phyloP scores from a whole-genome alignment of 2,888 invertebrate genomes.

The Scaptomyza flava region DNA sequence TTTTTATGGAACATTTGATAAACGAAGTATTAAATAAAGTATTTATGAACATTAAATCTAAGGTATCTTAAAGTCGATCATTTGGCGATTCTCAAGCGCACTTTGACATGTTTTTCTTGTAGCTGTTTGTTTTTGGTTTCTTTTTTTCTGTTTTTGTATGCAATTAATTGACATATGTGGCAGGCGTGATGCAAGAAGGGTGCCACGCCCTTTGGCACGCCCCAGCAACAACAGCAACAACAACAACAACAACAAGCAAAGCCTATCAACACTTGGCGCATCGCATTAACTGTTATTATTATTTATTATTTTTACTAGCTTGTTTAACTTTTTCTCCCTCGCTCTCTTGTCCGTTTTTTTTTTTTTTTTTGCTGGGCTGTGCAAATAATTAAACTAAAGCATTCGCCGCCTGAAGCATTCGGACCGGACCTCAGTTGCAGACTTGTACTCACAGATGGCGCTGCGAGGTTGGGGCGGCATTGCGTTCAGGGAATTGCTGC shows the following conservation, averaged over 20 bases:
- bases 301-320: constrained; percentile 58
- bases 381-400: constrained; percentile 75
- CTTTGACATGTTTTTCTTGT: not conserved
- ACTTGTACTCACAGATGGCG: not conserved
- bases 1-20: no score
- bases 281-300: constrained; percentile 64
- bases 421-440: not conserved
- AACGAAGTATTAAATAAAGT: no score
- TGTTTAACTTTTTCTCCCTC: constrained; percentile 1
- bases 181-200: constrained; percentile 10
- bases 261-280: constrained; percentile 61
- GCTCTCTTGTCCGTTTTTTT: not conserved
- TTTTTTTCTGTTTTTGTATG: constrained; percentile 35
- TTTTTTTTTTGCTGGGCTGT: constrained; percentile 29
- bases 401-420: not conserved
- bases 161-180: constrained; percentile 76
- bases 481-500: constrained; percentile 63
- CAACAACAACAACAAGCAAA: constrained; percentile 4
- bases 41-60: no score
- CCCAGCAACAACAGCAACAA: not conserved
- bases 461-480: constrained; percentile 1
- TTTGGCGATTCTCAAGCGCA: not conserved
- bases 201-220: constrained; percentile 31
- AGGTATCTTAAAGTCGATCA: constrained; percentile 6
- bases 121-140: not conserved